phyloP scores from a whole-genome alignment of 2,113 vertebrate genomes.

The Telmatochromis bifrenatus region DNA sequence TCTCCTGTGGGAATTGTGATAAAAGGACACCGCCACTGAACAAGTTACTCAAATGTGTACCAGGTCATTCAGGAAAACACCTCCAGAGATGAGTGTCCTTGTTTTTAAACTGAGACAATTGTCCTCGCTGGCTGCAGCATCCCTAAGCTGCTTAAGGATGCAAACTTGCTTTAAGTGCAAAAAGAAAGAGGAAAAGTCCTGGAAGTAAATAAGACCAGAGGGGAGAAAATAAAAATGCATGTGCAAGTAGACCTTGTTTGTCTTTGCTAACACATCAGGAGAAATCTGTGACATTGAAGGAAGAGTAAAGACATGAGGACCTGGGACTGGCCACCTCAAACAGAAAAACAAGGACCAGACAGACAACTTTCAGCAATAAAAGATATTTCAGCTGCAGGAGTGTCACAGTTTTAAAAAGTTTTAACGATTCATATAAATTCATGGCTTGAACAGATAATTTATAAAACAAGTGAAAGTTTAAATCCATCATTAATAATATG shows the following conservation, averaged over 20 bases:
- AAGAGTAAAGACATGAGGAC: not conserved
- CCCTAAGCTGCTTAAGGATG: slow-evolving; percentile 24
- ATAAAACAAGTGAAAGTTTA: not conserved
- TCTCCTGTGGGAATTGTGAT: slow-evolving; percentile 47
- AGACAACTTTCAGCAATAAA: not conserved
- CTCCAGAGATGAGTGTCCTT: slow-evolving; percentile 32
- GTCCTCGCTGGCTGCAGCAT: slow-evolving; percentile 20
- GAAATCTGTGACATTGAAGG: not conserved
- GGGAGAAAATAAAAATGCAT: not conserved
- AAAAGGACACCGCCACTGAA: slow-evolving; percentile 30
- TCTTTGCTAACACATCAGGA: not conserved
- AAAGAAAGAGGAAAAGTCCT: not conserved
- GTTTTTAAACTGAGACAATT: slow-evolving; percentile 61
- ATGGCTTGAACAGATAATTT: not conserved
- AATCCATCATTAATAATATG: not conserved
- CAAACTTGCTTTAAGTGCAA: slow-evolving; percentile 19
- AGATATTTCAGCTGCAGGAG: not conserved
- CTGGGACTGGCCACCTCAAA: not conserved
- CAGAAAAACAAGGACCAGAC: not conserved
- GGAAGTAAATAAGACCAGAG: not conserved
- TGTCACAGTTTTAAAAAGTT: not conserved
- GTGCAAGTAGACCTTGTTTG: slow-evolving; percentile 5
- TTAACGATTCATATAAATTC: not conserved
- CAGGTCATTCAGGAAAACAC: slow-evolving; percentile 47
- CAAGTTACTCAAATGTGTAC: slow-evolving; percentile 46